These are phyloP conservation scores for Drosophila setifemur DNA, from an alignment of 1,140 invertebrate genomes.

Conservation along the genomic window DNA sequence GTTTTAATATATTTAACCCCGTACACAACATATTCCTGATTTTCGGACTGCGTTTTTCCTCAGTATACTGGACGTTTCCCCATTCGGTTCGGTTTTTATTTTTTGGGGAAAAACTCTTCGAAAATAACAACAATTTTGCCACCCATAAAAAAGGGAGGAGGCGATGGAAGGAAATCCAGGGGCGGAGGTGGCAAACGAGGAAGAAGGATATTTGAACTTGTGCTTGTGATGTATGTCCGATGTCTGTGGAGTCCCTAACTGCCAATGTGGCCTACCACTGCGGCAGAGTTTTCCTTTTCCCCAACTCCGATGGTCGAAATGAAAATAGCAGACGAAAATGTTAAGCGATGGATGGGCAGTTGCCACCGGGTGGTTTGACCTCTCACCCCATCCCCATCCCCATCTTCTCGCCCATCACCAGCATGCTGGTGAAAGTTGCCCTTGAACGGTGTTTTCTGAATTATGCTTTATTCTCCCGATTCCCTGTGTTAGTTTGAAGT, in stretches of 20 bases:
- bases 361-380: conserved; percentile 44
- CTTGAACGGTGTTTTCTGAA: conserved; percentile 75
- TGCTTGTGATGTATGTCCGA: conserved; percentile 73
- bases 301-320: conserved; percentile 47
- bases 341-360: conserved; percentile 46
- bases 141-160: conserved; percentile 53
- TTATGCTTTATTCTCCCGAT: conserved; percentile 47
- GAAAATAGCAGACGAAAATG: conserved; percentile 69
- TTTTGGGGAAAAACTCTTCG: conserved; percentile 28
- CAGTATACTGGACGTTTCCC: conserved; percentile 9
- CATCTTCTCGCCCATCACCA: background rate
- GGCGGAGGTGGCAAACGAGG: conserved; percentile 34
- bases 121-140: conserved; percentile 56
- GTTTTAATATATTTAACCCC: too few relatives aligned
- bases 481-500: too few relatives aligned
- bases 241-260: conserved; percentile 47
- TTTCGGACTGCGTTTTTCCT: conserved; percentile 1
- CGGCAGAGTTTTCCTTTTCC: conserved; percentile 51
- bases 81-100: conserved; percentile 9
- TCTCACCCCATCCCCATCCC: conserved; percentile 12
- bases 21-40: too few relatives aligned
- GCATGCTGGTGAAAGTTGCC: conserved; percentile 74
- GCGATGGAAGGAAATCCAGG: conserved; percentile 7
- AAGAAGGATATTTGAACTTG: conserved; percentile 76
- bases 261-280: conserved; percentile 73